These are phyloP conservation scores for Steinernema scapterisci DNA, from an alignment of 2,888 invertebrate species.

Conservation along the genomic window DNA sequence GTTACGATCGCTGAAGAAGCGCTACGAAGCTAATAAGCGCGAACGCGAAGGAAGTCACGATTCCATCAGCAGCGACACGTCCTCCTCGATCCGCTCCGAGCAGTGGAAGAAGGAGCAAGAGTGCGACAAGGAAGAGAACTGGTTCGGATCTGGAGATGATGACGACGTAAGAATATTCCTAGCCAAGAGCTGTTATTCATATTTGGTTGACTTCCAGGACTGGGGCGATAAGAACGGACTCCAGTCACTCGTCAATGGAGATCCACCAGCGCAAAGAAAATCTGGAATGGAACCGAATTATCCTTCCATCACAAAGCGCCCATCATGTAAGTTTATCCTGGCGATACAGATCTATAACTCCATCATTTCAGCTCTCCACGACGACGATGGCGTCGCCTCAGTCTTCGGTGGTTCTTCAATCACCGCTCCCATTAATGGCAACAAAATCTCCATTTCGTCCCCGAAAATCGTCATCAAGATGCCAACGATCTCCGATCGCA, in stretches of 20 bases:
- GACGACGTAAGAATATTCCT: conserved; percentile 41
- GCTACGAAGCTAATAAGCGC: conserved; percentile 21
- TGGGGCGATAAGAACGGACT: not conserved
- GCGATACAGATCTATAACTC: not conserved
- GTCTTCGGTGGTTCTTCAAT: conserved; percentile 44
- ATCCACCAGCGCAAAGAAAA: not conserved
- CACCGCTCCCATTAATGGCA: conserved; percentile 13
- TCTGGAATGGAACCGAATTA: conserved; percentile 31
- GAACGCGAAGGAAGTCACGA: conserved; percentile 34
- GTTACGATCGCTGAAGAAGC: conserved; percentile 72
- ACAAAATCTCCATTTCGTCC: conserved; percentile 14
- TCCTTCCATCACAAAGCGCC: not conserved
- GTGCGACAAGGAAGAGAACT: conserved; percentile 60
- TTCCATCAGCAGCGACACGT: conserved; percentile 21
- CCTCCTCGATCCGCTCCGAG: conserved; percentile 27
- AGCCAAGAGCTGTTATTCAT: conserved; percentile 34
- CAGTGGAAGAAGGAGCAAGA: conserved; percentile 50
- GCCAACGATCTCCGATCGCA: conserved; percentile 1
- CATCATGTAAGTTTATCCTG: not conserved
- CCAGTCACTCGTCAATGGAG: not conserved
- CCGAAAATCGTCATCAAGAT: conserved; percentile 33
- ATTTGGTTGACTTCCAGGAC: not conserved
- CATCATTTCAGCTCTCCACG: conserved; percentile 36
- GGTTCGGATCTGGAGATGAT: conserved; percentile 63
- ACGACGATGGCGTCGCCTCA: conserved; percentile 46